A percentile compares a stretch with the other conserved stretches of the same genome.
These are phyloP conservation scores for Atherinosoma microstoma DNA, from an alignment of 2,797 vertebrate species.

Conservation along the genomic window DNA sequence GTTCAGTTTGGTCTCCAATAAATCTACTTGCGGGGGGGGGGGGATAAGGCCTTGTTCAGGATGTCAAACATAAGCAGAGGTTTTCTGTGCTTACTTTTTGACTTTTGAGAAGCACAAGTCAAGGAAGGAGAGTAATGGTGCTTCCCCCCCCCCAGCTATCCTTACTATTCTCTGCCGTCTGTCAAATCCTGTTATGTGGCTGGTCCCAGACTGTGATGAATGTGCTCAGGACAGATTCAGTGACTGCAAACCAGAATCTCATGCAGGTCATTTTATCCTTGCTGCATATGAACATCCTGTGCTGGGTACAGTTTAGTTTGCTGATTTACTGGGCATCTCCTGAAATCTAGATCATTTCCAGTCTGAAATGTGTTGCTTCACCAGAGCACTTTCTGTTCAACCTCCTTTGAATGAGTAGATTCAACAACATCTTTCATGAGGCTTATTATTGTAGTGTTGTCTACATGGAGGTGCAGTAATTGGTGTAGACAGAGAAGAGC, in stretches of 20 bases:
- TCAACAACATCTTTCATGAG: background rate
- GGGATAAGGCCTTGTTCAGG: background rate
- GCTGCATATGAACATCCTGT: conserved; percentile 3
- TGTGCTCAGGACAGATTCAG: background rate
- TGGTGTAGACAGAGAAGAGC: conserved; percentile 7
- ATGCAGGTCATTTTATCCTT: background rate
- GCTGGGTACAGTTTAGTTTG: background rate
- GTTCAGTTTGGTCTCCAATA: background rate
- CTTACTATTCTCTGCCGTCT: background rate
- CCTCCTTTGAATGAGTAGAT: background rate
- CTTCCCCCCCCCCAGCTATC: background rate
- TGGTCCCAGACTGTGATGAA: conserved; percentile 7
- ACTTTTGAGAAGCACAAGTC: background rate
- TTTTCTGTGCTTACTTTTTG: background rate
- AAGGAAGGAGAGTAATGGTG: background rate
- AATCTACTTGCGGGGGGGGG: background rate
- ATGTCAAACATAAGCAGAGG: background rate
- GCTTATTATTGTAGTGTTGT: background rate
- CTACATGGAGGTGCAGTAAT: background rate
- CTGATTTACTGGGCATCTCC: background rate
- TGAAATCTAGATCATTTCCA: background rate
- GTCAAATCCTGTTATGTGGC: conserved; percentile 1
- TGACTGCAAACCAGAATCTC: background rate
- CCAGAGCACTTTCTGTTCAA: background rate
- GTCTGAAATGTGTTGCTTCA: background rate